phyloP scores from a whole-genome alignment of 1,140 invertebrate genomes.

The Cotesia vestalis region DNA sequence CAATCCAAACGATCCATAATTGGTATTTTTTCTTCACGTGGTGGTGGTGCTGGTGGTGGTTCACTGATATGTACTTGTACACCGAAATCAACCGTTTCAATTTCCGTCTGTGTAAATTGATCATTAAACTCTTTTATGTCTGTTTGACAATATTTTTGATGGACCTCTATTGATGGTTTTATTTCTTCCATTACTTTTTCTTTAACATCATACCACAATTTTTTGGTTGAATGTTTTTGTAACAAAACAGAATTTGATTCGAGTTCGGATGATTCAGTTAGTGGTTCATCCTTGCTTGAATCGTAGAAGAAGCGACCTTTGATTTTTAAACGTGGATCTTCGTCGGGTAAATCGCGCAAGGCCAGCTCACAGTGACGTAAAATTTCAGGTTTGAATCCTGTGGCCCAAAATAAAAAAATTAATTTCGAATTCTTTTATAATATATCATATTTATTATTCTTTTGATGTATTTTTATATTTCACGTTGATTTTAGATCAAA shows the following conservation, averaged over 20 bases:
- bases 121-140: slow-evolving; percentile 47
- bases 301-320: slow-evolving; percentile 63
- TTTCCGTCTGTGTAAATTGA: slow-evolving; percentile 44
- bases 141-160: slow-evolving; percentile 63
- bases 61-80: slow-evolving; percentile 54
- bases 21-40: slow-evolving; percentile 52
- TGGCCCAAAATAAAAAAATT: slow-evolving; percentile 42
- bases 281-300: slow-evolving; percentile 45
- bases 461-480: slow-evolving; percentile 7
- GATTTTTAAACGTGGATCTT: slow-evolving; percentile 63
- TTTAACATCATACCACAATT: slow-evolving; percentile 55
- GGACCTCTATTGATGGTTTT: slow-evolving; percentile 47
- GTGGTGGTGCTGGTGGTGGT: slow-evolving; percentile 19
- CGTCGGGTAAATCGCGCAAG: slow-evolving; percentile 55
- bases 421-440: neutral
- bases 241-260: slow-evolving; percentile 59
- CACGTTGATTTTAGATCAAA: neutral
- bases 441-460: slow-evolving; percentile 14
- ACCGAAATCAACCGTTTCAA: slow-evolving; percentile 43
- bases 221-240: slow-evolving; percentile 51
- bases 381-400: slow-evolving; percentile 63
- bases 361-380: slow-evolving; percentile 60
- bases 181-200: slow-evolving; percentile 11
- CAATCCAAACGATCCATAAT: slow-evolving; percentile 60
- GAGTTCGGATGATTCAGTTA: slow-evolving; percentile 34